These are phyloP conservation scores for Yponomeuta evonymella DNA, from an alignment of 2,888 invertebrate genomes.

Conservation along the genomic window DNA sequence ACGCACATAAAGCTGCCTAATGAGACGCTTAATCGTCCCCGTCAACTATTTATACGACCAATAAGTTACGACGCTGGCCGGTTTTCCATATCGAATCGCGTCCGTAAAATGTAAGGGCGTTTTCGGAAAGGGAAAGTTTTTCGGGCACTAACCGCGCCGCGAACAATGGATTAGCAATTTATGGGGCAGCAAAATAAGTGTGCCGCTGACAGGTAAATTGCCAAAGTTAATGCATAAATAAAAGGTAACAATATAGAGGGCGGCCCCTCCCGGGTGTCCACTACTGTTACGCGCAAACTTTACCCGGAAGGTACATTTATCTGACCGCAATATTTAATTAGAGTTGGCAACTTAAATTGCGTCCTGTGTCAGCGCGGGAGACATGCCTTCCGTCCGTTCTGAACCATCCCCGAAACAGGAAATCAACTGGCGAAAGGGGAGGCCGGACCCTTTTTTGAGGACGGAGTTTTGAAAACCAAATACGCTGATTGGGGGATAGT, in stretches of 20 bases:
- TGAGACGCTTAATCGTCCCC: conserved; percentile 44
- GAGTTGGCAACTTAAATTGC: conserved; percentile 5
- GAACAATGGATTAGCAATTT: conserved; percentile 24
- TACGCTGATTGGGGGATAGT: not conserved
- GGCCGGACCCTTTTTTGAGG: not conserved
- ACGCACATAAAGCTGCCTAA: conserved; percentile 36
- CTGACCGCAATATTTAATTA: conserved; percentile 12
- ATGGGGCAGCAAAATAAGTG: conserved; percentile 31
- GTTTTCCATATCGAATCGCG: conserved; percentile 24
- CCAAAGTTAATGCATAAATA: conserved; percentile 72
- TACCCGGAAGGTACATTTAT: conserved; percentile 10
- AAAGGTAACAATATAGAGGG: conserved; percentile 54
- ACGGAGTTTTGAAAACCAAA: not conserved
- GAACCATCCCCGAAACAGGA: not conserved
- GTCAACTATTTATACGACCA: conserved; percentile 22
- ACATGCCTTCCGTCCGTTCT: not conserved
- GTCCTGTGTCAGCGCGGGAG: not conserved
- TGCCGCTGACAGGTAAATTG: conserved; percentile 60
- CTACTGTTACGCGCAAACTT: conserved; percentile 5
- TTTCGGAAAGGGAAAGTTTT: conserved; percentile 26
- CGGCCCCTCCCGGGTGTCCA: conserved; percentile 2
- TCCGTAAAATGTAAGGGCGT: conserved; percentile 21
- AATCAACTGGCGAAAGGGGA: not conserved
- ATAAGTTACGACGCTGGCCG: conserved; percentile 17
- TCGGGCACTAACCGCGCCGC: conserved; percentile 20